phyloP scores from a whole-genome alignment of 2,888 invertebrate species.

The Diachrysia chrysitis region DNA sequence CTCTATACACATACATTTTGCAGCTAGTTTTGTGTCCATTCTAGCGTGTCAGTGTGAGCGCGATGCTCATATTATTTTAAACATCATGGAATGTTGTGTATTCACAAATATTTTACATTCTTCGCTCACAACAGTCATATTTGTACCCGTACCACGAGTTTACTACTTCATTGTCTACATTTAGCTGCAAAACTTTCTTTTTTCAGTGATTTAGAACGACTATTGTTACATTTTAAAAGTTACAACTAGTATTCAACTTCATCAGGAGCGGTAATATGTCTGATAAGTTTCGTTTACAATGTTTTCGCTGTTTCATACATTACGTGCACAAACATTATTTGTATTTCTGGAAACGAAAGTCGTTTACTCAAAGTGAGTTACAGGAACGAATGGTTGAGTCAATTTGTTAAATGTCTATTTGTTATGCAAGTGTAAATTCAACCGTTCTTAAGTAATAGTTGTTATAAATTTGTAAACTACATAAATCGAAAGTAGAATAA shows the following conservation, averaged over 20 bases:
- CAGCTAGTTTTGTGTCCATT: slow-evolving; percentile 20
- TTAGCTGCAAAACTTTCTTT: slow-evolving; percentile 12
- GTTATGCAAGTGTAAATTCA: slow-evolving; percentile 1
- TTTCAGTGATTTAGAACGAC: background rate
- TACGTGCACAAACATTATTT: background rate
- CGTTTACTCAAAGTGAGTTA: background rate
- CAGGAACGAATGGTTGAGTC: background rate
- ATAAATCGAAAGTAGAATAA: background rate
- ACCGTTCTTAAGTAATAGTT: background rate
- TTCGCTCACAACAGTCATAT: slow-evolving; percentile 36
- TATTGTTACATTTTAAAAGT: background rate
- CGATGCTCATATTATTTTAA: slow-evolving; percentile 25
- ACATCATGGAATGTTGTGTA: slow-evolving; percentile 28
- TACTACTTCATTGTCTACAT: slow-evolving; percentile 21
- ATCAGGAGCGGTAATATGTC: background rate
- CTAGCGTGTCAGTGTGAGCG: slow-evolving; percentile 38
- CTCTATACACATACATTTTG: slow-evolving; percentile 15
- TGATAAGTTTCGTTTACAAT: background rate
- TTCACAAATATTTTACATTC: slow-evolving; percentile 42
- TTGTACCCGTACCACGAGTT: slow-evolving; percentile 9
- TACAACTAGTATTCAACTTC: background rate
- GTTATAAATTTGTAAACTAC: background rate
- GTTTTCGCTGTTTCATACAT: background rate
- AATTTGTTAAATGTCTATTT: background rate
- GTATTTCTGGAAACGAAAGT: background rate